phyloP scores from a whole-genome alignment of 2,888 invertebrate species.

The Pasiphila rectangulata region DNA sequence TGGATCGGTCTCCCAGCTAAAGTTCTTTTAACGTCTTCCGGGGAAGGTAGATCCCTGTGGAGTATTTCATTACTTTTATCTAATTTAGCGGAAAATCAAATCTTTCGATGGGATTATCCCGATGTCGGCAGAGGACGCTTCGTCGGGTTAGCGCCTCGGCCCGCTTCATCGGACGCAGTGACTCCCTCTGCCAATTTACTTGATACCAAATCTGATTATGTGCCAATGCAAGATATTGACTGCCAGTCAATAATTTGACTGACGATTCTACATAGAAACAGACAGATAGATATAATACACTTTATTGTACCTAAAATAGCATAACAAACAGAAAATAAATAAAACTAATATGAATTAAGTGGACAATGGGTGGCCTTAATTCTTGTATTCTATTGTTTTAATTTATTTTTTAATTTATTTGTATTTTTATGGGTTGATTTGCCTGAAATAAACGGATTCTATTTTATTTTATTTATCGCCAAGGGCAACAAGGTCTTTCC shows the following conservation, averaged over 20 bases:
- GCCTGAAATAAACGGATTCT: too few species aligned
- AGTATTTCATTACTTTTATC: slow-evolving; percentile 78
- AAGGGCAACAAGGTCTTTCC: too few species aligned
- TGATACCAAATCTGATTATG: slow-evolving; percentile 23
- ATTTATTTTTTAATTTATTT: too few species aligned
- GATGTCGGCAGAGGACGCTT: slow-evolving; percentile 48
- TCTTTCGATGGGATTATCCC: slow-evolving; percentile 76
- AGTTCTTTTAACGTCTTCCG: slow-evolving; percentile 50
- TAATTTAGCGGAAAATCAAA: slow-evolving; percentile 80
- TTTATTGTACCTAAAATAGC: too few species aligned
- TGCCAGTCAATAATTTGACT: background rate
- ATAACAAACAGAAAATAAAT: too few species aligned
- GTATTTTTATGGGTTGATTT: too few species aligned
- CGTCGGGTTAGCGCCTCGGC: slow-evolving; percentile 46
- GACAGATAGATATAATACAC: too few species aligned
- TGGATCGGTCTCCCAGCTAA: slow-evolving; percentile 39
- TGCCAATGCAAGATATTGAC: slow-evolving; percentile 15
- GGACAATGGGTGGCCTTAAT: too few species aligned
- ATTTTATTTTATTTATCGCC: too few species aligned
- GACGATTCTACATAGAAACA: too few species aligned
- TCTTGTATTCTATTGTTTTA: too few species aligned
- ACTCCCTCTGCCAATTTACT: slow-evolving; percentile 36
- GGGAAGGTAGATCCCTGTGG: slow-evolving; percentile 50
- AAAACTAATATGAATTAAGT: too few species aligned
- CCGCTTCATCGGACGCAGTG: slow-evolving; percentile 18